Evolutionary conservation across 2,797 vertebrate genomes (phyloP).

Genomic region (Silurus aristotelis): DNA sequence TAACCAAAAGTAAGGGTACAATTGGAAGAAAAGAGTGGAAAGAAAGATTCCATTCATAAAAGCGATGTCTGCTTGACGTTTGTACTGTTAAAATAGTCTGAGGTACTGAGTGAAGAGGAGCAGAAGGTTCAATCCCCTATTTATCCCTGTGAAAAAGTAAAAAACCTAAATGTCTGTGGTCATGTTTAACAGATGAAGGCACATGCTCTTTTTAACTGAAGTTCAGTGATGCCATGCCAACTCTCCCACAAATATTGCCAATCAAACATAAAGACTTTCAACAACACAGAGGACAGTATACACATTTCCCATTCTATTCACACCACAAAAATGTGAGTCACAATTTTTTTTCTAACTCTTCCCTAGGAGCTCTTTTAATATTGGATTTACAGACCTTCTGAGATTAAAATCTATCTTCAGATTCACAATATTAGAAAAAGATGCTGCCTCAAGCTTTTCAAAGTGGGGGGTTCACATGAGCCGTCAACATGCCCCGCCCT

Average conservation of each 20-base stretch:
- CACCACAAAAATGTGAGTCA: conserved; percentile 39
- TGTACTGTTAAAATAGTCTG: background rate
- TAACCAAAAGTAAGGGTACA: background rate
- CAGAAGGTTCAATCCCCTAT: conserved; percentile 57
- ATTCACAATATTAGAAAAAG: conserved; percentile 72
- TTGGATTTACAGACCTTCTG: conserved; percentile 71
- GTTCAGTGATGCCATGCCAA: conserved; percentile 29
- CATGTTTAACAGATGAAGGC: conserved; percentile 19
- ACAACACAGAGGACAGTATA: background rate
- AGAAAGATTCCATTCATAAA: conserved; percentile 63
- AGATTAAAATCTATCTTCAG: conserved; percentile 75
- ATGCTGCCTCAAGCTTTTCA: conserved; percentile 69
- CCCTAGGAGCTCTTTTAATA: conserved; percentile 61
- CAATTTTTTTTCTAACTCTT: conserved; percentile 45
- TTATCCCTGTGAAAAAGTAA: background rate
- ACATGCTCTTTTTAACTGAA: conserved; percentile 8
- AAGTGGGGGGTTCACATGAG: conserved; percentile 67
- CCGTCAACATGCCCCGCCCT: conserved; percentile 58
- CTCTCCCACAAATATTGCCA: conserved; percentile 29
- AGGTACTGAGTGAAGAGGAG: conserved; percentile 43
- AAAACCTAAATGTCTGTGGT: conserved; percentile 1
- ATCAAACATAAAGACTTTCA: conserved; percentile 18
- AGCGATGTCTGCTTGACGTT: conserved; percentile 58
- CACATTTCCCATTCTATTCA: conserved; percentile 27
- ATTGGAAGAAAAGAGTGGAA: conserved; percentile 21